Evolutionary conservation across 2,797 vertebrate genomes (phyloP).

Genomic region (Crax fasciolata): DNA sequence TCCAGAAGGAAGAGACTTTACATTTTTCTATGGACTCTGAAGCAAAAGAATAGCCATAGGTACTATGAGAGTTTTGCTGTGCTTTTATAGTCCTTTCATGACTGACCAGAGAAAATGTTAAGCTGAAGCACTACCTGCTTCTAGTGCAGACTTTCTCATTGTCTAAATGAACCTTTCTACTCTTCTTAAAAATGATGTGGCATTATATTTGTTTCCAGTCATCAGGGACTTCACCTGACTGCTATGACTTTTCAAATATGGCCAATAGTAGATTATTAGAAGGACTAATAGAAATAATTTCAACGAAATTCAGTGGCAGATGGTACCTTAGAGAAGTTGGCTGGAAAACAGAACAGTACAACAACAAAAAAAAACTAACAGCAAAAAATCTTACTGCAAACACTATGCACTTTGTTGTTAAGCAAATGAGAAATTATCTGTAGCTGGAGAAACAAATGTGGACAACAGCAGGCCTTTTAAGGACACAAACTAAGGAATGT

Average conservation of each 20-base stretch:
- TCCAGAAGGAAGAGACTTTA: neutral
- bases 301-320: neutral
- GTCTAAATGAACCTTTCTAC: neutral
- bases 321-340: neutral
- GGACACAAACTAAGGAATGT: slow-evolving; percentile 3
- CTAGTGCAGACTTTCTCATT: neutral
- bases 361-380: neutral
- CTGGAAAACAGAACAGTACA: neutral
- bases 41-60: neutral
- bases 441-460: neutral
- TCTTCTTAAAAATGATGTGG: too few species aligned
- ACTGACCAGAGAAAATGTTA: neutral
- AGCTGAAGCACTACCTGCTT: neutral
- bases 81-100: neutral
- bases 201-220: too few species aligned
- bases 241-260: neutral
- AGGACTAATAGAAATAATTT: neutral
- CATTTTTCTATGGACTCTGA: neutral
- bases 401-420: neutral
- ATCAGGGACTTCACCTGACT: too few species aligned
- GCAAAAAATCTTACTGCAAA: neutral
- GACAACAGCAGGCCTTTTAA: neutral
- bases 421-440: neutral
- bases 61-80: neutral
- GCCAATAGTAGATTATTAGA: neutral